Evolutionary conservation across 2,888 invertebrate species (phyloP).

Genomic region (Myathropa florea): DNA sequence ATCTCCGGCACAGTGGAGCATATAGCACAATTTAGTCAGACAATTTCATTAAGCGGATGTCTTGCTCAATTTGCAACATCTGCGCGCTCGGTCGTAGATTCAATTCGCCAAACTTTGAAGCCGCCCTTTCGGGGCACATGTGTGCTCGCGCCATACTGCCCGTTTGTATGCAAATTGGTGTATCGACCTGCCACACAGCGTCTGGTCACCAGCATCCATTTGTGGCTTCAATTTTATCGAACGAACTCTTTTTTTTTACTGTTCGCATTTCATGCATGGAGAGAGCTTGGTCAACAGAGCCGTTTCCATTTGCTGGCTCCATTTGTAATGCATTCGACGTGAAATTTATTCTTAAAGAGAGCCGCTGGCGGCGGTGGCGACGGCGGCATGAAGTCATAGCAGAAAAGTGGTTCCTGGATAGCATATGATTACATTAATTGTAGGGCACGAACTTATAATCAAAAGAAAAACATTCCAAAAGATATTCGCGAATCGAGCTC

Average conservation of each 20-base stretch:
- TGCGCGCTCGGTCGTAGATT: neutral
- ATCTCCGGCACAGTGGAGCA: neutral
- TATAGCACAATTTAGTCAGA: neutral
- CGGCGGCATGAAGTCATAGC: neutral
- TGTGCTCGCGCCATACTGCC: neutral
- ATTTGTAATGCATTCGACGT: slow-evolving; percentile 32
- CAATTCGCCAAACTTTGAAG: neutral
- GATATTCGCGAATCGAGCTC: slow-evolving; percentile 7
- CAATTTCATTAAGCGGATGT: neutral
- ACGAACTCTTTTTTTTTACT: neutral
- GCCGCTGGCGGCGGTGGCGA: slow-evolving; percentile 40
- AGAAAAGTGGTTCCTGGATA: neutral
- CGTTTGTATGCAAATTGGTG: slow-evolving; percentile 3
- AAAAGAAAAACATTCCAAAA: slow-evolving; percentile 24
- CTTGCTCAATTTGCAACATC: neutral
- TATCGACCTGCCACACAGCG: slow-evolving; percentile 9
- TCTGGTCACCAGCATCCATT: neutral
- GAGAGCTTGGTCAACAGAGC: slow-evolving; percentile 2
- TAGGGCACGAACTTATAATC: slow-evolving; percentile 30
- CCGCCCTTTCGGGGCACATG: neutral
- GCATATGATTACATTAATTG: slow-evolving; percentile 63
- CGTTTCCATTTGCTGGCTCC: slow-evolving; percentile 4
- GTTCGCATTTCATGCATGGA: neutral
- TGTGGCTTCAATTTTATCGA: neutral
- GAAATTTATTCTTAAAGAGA: slow-evolving; percentile 53